Evolutionary conservation across 2,797 vertebrate species (phyloP).

Genomic region (Microhierax caerulescens): DNA sequence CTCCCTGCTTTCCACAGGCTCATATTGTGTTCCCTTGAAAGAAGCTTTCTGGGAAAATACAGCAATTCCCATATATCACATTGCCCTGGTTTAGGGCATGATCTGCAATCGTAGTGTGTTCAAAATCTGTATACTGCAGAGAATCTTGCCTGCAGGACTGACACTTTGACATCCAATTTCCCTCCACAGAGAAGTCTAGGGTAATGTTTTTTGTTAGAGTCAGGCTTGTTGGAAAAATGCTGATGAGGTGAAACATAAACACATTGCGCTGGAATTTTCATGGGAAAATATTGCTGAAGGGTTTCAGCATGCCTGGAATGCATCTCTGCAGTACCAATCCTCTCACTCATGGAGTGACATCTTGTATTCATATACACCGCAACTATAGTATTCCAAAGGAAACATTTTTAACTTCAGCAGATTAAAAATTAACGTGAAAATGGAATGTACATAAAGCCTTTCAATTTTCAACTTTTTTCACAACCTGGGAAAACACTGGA

Average conservation of each 20-base stretch:
- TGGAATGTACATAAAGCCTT: not conserved
- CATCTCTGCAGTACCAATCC: not conserved
- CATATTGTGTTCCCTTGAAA: not conserved
- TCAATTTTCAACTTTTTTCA: not conserved
- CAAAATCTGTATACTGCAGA: not conserved
- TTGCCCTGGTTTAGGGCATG: not conserved
- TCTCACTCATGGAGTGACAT: not conserved
- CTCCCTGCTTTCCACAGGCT: not conserved
- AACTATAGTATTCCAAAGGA: not conserved
- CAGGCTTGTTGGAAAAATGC: not conserved
- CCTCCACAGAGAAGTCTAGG: not conserved
- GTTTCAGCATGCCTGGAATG: not conserved
- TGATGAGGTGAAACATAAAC: slow-evolving; percentile 48
- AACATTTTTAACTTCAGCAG: not conserved
- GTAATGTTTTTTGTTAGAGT: not conserved
- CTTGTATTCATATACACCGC: not conserved
- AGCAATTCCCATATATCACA: not conserved
- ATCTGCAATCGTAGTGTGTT: not conserved
- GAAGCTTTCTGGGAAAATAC: slow-evolving; percentile 14
- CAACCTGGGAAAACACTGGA: not conserved
- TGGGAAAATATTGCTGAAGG: slow-evolving; percentile 21
- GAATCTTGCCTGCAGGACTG: slow-evolving; percentile 11
- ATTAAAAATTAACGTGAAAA: not conserved
- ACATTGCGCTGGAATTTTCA: slow-evolving; percentile 26
- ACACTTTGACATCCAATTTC: slow-evolving; percentile 27